Base-by-base conservation (phyloP, 2,797 vertebrate species). In the Acanthurus leucopareius region DNA sequence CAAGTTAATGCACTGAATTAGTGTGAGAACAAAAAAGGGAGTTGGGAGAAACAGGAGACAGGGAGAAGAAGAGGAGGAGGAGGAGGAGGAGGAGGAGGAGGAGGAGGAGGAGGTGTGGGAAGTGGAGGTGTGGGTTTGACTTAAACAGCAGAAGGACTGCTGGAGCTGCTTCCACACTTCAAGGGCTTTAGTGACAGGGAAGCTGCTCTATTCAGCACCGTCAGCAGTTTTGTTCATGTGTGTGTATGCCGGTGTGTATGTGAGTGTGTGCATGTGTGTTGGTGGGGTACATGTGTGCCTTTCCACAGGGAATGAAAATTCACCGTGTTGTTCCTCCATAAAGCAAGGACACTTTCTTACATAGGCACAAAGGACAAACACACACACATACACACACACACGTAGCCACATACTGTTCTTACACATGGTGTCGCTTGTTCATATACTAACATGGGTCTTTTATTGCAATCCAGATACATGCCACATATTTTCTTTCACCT, bases 121-220 rank as follows among this genome's bases (percentile, higher is more conserved):
- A 58, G 75, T 17, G 69, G 77, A 83, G 88, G 84, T 77, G 86
- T 70, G 65, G 68, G 83, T 80, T 85, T 45, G 84, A 89, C 85
- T 91, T 78, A 71, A 91, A 87, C 88, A 88, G 86, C 87, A 88
- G 82, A 91, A 90, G 88, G 88, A 75, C 87, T 87, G 87, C 86
- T 82, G 71, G 86, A 85, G 86, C 91, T 79, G 84, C 87, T 92
- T 93, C 91, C 86, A 93, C 90, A 93, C 93, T 94, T 94, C 90
- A 93, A 94, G 92, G 92, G 90, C 92, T 93, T 91, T 58, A 82
- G 91, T 93, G 93, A 93, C 91, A 93, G 89, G 84, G 77, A 89
- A 86, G 91, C 90, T 88, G 88, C 88, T 88, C 78, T 40, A 8
- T 92, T 90, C 90, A 83, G 89, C 92, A 88, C 73, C 17, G 84